Percentiles rank a stretch among this genome's conserved stretches.
These are phyloP conservation scores for Zootermopsis nevadensis DNA, from an alignment of 2,888 invertebrate genomes.

Conservation along the genomic window DNA sequence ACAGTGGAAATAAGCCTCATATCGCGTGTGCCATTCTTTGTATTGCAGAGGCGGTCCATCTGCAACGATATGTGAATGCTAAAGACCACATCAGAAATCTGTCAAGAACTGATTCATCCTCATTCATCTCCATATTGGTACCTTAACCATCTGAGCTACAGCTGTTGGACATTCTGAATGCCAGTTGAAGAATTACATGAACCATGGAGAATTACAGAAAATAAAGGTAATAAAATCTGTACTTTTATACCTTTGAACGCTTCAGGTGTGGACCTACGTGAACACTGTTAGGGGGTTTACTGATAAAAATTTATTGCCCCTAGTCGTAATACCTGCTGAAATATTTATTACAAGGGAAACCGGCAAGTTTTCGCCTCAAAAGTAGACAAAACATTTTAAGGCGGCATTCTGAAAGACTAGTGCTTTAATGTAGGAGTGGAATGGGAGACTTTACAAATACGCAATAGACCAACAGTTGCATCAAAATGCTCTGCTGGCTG, in stretches of 20 bases:
- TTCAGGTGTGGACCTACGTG: background rate
- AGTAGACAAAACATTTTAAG: background rate
- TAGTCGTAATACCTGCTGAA: background rate
- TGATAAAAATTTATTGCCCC: background rate
- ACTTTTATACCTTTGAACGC: background rate
- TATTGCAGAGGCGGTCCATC: too few species aligned
- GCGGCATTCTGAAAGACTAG: background rate
- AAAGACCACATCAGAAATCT: too few species aligned
- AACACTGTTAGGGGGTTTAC: background rate
- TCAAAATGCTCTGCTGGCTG: too few species aligned
- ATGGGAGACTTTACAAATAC: background rate
- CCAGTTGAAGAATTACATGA: too few species aligned
- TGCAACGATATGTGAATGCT: too few species aligned
- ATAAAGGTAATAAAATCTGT: background rate
- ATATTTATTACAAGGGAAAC: background rate
- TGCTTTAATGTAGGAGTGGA: background rate
- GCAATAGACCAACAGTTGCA: background rate
- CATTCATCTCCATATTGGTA: too few species aligned
- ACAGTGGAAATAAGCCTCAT: too few species aligned
- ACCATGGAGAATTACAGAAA: background rate
- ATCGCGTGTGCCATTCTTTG: too few species aligned
- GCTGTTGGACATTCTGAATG: too few species aligned
- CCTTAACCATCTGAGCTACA: too few species aligned
- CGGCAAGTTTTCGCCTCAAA: background rate
- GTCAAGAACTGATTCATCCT: too few species aligned